Conservation (phyloP, 2,888 invertebrate species). For the Synanthedon myopaeformis region DNA sequence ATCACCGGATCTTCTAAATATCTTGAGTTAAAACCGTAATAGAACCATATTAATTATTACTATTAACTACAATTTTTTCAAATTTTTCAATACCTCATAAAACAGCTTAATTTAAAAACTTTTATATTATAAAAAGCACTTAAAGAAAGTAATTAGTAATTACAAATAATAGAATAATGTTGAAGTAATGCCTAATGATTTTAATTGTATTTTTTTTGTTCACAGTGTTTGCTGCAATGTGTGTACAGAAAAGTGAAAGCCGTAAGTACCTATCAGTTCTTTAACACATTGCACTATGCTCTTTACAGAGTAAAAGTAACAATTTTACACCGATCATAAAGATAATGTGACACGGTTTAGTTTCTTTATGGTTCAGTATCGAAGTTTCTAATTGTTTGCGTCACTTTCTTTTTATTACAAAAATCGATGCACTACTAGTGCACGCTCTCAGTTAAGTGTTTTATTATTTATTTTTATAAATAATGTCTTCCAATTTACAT, state of each 20-base stretch:
- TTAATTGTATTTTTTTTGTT: conserved; percentile 19
- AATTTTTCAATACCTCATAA: no score
- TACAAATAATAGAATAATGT: no score
- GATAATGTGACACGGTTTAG: conserved; percentile 10
- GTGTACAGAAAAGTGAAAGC: conserved; percentile 84
- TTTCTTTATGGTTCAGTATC: conserved; percentile 2
- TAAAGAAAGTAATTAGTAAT: no score
- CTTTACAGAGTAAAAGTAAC: conserved; percentile 3
- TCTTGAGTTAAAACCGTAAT: no score
- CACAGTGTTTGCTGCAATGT: conserved; percentile 83
- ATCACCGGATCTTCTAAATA: no score
- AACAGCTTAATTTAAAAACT: no score
- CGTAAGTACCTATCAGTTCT: conserved; percentile 60
- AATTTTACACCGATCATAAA: conserved; percentile 12
- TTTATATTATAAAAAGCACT: no score
- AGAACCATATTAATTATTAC: no score
- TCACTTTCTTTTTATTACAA: not conserved
- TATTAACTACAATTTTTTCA: no score
- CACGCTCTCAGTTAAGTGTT: no score
- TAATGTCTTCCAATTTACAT: no score
- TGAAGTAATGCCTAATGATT: not conserved
- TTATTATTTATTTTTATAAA: no score
- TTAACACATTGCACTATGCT: conserved; percentile 1
- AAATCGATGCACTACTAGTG: not conserved
- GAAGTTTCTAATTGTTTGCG: not conserved